These are phyloP conservation scores for Diarsia rubi DNA, from an alignment of 2,888 invertebrate genomes.

Conservation along the genomic window DNA sequence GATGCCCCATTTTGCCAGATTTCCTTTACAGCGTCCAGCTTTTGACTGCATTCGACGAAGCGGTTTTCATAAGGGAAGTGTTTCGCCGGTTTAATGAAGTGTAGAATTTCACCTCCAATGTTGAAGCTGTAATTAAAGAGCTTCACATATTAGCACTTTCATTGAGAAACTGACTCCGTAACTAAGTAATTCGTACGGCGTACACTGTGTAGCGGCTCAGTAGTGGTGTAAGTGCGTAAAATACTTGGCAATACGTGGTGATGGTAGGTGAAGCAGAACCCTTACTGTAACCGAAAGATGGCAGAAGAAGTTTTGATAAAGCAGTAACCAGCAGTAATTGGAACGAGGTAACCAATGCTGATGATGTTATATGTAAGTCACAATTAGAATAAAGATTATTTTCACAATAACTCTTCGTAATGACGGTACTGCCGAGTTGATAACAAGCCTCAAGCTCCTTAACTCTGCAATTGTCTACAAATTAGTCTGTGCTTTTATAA, in stretches of 20 bases:
- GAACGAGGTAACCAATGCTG: background rate
- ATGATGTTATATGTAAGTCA: background rate
- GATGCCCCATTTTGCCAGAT: background rate
- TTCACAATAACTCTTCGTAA: conserved; percentile 6
- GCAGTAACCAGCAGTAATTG: background rate
- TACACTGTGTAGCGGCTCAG: no score
- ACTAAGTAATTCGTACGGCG: background rate
- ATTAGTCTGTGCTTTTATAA: conserved; percentile 75
- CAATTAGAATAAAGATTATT: background rate
- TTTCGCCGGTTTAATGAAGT: background rate
- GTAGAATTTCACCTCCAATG: background rate
- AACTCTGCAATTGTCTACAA: conserved; percentile 72
- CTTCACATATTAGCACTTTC: background rate
- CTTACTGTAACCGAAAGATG: background rate
- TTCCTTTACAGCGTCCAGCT: background rate
- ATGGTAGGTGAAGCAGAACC: background rate
- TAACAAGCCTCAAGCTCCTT: conserved; percentile 56
- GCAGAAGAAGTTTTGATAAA: background rate
- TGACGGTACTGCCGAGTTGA: conserved; percentile 14
- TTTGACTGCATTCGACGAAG: background rate
- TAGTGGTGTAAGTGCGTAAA: background rate
- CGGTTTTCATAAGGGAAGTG: background rate
- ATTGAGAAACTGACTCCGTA: background rate
- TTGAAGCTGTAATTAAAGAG: background rate
- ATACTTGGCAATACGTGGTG: background rate